Base-by-base conservation (phyloP, 1,140 invertebrate species). In the Diploscapter pachys region DNA sequence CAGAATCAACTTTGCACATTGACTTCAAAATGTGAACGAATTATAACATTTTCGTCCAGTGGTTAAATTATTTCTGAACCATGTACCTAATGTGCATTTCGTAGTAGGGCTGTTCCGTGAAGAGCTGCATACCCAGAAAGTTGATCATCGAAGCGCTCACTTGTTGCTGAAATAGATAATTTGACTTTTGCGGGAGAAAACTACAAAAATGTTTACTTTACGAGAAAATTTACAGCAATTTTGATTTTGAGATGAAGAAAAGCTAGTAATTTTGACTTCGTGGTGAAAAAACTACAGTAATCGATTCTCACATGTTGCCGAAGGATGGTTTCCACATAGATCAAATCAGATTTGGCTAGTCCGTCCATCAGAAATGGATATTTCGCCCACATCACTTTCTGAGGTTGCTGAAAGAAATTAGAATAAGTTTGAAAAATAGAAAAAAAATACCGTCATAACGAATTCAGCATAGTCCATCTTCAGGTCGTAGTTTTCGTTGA, bases 311-410 rank as follows among this genome's bases (percentile, higher is more conserved):
- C 86, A 82, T 86, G 85, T 87, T 88, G 88, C 86, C 95, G 93
- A 11, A 96, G 87, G 3, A 90, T 89, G 85, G 95, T 93, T 88
- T 97, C 93, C 11, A 92, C 92, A 88, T 95, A 91, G 3, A 98
- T 87, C 8, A 98, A 87, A 5, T 92, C 86, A 3, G 92, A 92
- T 87, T 99, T 99, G 4, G 94, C 93, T 81, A 91, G 89, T 49
- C 93, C 93, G 89, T 98, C 93, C 87, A 98, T 96, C 4, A 97
- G 87, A 86, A 98, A 98, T 78, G 95, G 92, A 88, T 93, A 98
- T 86, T 94, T 91, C 86, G 94, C 97, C 83, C 96, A 92, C 84
- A 2, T 85, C 31, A 55, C 57, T 68, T 31, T 31, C 31, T 31
- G 31, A 31, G 31, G 31, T 31, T 31, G 31, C 31, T 31, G 31